Percentiles rank a stretch among this genome's conserved stretches.
phyloP scores from a whole-genome alignment of 1,140 invertebrate species.

The Saxidomus purpurata region DNA sequence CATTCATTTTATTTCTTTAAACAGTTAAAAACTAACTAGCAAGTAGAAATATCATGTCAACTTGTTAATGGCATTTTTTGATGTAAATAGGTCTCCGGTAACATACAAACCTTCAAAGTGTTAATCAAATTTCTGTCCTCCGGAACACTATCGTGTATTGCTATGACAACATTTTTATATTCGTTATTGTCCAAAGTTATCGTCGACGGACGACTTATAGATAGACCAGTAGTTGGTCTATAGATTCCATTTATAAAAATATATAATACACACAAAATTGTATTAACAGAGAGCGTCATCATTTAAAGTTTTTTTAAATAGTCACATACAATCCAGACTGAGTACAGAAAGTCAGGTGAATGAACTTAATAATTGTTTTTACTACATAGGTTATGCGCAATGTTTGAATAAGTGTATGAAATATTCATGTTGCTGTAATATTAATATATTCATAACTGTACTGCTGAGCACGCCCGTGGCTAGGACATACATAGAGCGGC shows the following conservation, averaged over 20 bases:
- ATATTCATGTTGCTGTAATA: neutral
- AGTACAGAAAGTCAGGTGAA: neutral
- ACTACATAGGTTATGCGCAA: neutral
- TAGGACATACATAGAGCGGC: neutral
- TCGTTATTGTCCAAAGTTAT: constrained; percentile 70
- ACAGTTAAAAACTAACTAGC: too few species aligned
- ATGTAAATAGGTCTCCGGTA: too few species aligned
- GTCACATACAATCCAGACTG: too few species aligned
- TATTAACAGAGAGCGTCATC: too few species aligned
- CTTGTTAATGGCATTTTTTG: too few species aligned
- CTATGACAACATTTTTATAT: constrained; percentile 71
- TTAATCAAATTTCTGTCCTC: constrained; percentile 59
- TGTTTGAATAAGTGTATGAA: neutral
- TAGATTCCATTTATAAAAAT: neutral
- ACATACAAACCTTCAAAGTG: constrained; percentile 67
- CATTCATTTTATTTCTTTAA: too few species aligned
- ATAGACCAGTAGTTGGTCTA: neutral
- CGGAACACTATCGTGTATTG: constrained; percentile 67
- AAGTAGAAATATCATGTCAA: too few species aligned
- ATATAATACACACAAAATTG: neutral
- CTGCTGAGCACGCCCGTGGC: neutral
- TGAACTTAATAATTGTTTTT: neutral
- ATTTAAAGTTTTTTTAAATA: too few species aligned
- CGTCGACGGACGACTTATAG: constrained; percentile 48
- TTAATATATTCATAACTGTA: neutral